Conservation (phyloP, 1,140 invertebrate genomes). For the Drosophila willistoni region DNA sequence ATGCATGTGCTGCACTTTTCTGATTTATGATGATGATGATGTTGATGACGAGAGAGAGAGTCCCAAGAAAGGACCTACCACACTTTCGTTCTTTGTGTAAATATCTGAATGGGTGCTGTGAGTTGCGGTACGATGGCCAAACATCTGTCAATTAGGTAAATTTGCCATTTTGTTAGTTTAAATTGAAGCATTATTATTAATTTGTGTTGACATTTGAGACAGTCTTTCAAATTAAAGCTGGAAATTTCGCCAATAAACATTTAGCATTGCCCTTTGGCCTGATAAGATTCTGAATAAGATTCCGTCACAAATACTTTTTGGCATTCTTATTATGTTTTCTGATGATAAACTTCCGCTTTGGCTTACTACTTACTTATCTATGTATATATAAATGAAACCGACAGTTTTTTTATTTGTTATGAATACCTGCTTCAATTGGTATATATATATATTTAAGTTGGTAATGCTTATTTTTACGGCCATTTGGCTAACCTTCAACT, state of each 20-base stretch:
- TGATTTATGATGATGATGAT: slow-evolving; percentile 75
- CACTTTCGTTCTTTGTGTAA: slow-evolving; percentile 1
- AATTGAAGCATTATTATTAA: slow-evolving; percentile 6
- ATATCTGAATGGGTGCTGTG: not conserved
- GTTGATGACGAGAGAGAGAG: slow-evolving; percentile 33
- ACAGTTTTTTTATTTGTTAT: not conserved
- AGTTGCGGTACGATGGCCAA: not conserved
- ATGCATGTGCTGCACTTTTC: slow-evolving; percentile 73
- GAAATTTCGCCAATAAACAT: too few relatives aligned
- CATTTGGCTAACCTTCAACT: slow-evolving; percentile 10
- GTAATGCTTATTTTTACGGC: slow-evolving; percentile 25
- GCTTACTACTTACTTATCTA: too few relatives aligned
- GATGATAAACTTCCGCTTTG: too few relatives aligned
- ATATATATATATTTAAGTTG: slow-evolving; percentile 3
- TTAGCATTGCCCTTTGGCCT: too few relatives aligned
- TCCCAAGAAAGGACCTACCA: not conserved
- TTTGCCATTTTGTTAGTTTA: not conserved
- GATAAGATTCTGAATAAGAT: too few relatives aligned
- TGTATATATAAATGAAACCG: too few relatives aligned
- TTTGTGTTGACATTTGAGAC: too few relatives aligned
- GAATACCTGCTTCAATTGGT: slow-evolving; percentile 3
- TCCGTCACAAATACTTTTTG: too few relatives aligned
- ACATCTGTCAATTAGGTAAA: slow-evolving; percentile 2
- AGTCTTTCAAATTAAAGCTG: too few relatives aligned
- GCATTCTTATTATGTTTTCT: too few relatives aligned